Evolutionary conservation across 2,113 vertebrate species (phyloP).

Genomic region (Callopanchax toddi): DNA sequence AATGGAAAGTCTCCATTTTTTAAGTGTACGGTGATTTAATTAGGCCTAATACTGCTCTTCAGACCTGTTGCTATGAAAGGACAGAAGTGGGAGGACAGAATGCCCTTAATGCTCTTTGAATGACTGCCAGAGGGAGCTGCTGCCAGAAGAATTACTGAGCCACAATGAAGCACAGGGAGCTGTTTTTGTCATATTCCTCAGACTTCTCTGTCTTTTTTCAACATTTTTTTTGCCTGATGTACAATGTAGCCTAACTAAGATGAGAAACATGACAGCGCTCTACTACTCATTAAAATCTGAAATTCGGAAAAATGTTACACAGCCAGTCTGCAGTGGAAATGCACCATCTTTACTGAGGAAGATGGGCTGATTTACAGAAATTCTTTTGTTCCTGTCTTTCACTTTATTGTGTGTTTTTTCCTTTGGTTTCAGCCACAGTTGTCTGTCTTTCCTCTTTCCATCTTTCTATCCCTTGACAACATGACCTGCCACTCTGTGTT

Average conservation of each 20-base stretch:
- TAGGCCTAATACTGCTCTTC: slow-evolving; percentile 36
- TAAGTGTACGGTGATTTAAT: slow-evolving; percentile 55
- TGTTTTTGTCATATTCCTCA: slow-evolving; percentile 28
- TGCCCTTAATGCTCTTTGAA: slow-evolving; percentile 52
- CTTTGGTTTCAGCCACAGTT: slow-evolving; percentile 57
- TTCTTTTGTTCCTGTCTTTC: slow-evolving; percentile 51
- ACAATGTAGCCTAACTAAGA: slow-evolving; percentile 21
- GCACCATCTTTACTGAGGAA: slow-evolving; percentile 4
- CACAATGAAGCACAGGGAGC: slow-evolving; percentile 32
- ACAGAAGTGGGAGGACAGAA: slow-evolving; percentile 53
- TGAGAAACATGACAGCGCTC: slow-evolving; percentile 3
- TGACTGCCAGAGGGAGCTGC: slow-evolving; percentile 53
- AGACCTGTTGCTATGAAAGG: slow-evolving; percentile 64
- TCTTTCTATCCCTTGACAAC: slow-evolving; percentile 64
- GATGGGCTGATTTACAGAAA: slow-evolving; percentile 42
- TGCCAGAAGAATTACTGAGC: slow-evolving; percentile 59
- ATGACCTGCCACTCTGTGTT: slow-evolving; percentile 83
- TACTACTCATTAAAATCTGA: slow-evolving; percentile 12
- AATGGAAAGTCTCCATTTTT: slow-evolving; percentile 37
- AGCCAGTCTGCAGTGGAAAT: slow-evolving; percentile 3
- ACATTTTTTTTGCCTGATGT: slow-evolving; percentile 3
- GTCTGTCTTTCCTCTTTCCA: slow-evolving; percentile 45
- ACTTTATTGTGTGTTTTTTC: slow-evolving; percentile 20
- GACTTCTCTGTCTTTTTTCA: slow-evolving; percentile 5
- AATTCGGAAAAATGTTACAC: slow-evolving; percentile 2